A percentile compares a stretch with the other conserved stretches of the same genome.
These are phyloP conservation scores for Loripinus fragilis DNA, from an alignment of 2,888 invertebrate genomes.

Conservation along the genomic window DNA sequence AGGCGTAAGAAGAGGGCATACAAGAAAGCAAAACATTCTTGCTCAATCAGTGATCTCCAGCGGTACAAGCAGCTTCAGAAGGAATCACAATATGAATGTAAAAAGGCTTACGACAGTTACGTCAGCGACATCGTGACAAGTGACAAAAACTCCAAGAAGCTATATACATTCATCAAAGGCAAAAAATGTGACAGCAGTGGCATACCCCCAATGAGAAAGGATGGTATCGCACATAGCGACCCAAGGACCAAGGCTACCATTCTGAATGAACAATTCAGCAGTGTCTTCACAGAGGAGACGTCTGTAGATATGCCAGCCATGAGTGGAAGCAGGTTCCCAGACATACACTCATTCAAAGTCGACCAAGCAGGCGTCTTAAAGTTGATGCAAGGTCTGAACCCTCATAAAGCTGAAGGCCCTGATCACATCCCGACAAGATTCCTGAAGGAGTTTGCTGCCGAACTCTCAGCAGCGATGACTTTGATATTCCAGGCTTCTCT, in stretches of 20 bases:
- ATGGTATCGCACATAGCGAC: not conserved
- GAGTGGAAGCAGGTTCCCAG: no score
- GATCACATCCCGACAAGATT: no score
- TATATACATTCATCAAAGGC: not conserved
- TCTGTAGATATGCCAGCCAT: not conserved
- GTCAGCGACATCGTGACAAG: not conserved
- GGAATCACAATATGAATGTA: not conserved
- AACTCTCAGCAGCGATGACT: no score
- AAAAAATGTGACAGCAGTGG: not conserved
- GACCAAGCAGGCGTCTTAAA: no score
- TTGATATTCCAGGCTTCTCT: no score
- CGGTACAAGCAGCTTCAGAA: not conserved
- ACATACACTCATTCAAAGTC: no score
- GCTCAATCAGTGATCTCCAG: not conserved
- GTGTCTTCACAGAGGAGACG: not conserved
- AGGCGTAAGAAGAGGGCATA: not conserved
- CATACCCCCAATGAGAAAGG: not conserved
- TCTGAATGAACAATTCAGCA: not conserved
- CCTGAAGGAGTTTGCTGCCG: no score
- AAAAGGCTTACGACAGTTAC: not conserved
- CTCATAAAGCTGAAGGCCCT: no score
- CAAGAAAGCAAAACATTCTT: not conserved
- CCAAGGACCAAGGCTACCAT: not conserved
- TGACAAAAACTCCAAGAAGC: not conserved
- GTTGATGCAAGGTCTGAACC: no score